Percentiles rank a stretch among this genome's conserved stretches.
These are phyloP conservation scores for Macropis europaea DNA, from an alignment of 2,888 invertebrate genomes.

Conservation along the genomic window DNA sequence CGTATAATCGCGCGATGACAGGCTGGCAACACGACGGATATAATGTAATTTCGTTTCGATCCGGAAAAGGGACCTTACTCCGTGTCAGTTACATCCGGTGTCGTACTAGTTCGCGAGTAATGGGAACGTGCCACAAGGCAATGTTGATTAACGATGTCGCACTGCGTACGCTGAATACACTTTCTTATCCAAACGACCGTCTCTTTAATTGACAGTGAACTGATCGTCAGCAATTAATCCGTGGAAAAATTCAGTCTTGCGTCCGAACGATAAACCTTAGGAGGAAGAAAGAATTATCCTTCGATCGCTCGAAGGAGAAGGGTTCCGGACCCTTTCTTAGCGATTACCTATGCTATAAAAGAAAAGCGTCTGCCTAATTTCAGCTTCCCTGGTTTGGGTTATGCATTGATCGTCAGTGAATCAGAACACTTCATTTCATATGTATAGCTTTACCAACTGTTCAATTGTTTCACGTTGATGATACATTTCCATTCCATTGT, in stretches of 20 bases:
- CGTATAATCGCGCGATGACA: constrained; percentile 50
- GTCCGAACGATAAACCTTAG: neutral
- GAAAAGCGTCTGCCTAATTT: no score
- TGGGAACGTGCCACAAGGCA: constrained; percentile 14
- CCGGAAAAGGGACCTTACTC: constrained; percentile 32
- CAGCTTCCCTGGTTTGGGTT: no score
- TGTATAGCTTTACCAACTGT: no score
- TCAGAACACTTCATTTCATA: no score
- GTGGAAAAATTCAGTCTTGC: neutral
- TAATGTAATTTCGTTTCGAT: constrained; percentile 53
- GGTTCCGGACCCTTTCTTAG: no score
- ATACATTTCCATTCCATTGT: no score
- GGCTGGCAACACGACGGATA: constrained; percentile 16
- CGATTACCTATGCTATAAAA: no score
- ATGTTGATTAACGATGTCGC: constrained; percentile 35
- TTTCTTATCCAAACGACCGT: constrained; percentile 11
- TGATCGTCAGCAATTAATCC: neutral
- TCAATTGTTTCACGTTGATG: no score
- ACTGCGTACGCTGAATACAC: neutral
- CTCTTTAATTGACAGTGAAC: neutral
- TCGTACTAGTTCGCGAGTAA: constrained; percentile 15
- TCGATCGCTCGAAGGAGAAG: no score
- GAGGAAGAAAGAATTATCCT: neutral
- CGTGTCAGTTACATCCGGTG: constrained; percentile 50
- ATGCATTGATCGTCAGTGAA: no score